Evolutionary conservation across 2,888 invertebrate species (phyloP), one percentile per base, ranked within the genome.

Genomic region (Heliconius aoede): DNA sequence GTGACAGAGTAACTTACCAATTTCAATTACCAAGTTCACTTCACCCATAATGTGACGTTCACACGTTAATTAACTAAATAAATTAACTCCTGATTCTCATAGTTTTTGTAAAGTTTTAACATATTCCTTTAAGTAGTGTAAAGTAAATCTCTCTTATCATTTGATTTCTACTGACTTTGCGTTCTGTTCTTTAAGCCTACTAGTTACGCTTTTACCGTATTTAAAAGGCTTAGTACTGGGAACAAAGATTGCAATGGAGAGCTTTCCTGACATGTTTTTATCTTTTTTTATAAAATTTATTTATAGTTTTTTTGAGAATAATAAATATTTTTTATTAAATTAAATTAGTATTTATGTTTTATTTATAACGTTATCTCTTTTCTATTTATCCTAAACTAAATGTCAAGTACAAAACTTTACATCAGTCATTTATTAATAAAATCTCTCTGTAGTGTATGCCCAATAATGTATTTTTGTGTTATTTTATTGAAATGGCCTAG

Each of bases 161-260:
- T 78, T 78, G 58, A 78, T 78, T 71, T 73, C 60, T 74, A 74
- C 74, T 62, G 62, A 71, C 77, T 71, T 77, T 62, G 91, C 90
- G 91, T 90, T 90, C 90, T 90, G 89, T 90, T 88, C 86, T 86
- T 85, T 82, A 84, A 86, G 83, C 85, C 83, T 82, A 90, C 91
- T 92, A 91, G 75, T 79, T 78, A 76, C 76, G 82, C 84, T 86
- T 86, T 85, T 84, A 86, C 87, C 86, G 84, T 89, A 86, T 90
- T 90, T 88, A 89, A 91, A 91, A 91, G 88, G 88, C 85, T 84
- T 84, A 86, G 82, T 60, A 60, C 36, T 40, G 7, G 24, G 72
- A 72, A 61, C 60, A 72, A 60, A 40, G 26, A 40, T 24, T 69
- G 69, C 11, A 26, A 36, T 72, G 32, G 58, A 58, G 58, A 46